Evolutionary conservation across 2,113 vertebrate genomes (phyloP).

Genomic region (Dissostichus mawsoni): DNA sequence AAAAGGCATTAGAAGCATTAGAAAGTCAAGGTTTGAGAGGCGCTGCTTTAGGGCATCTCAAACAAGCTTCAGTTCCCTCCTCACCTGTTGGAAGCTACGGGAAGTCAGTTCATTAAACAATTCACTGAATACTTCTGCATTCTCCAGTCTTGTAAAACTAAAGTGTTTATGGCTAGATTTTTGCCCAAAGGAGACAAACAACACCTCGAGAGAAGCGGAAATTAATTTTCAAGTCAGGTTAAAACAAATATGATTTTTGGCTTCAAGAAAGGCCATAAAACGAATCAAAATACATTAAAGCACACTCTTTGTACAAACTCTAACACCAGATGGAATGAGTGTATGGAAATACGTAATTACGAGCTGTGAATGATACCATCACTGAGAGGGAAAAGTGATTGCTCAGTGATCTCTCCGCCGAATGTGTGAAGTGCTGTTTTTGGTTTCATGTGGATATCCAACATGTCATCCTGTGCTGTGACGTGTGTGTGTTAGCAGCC

Average conservation of each 20-base stretch:
- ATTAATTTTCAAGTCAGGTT: slow-evolving; percentile 4
- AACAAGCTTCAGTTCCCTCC: neutral
- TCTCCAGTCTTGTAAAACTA: slow-evolving; percentile 28
- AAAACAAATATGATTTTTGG: slow-evolving; percentile 43
- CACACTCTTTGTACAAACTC: neutral
- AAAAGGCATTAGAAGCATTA: no score
- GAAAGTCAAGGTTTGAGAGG: no score
- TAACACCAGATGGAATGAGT: neutral
- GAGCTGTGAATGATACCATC: slow-evolving; percentile 18
- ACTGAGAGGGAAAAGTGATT: neutral
- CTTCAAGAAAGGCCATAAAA: neutral
- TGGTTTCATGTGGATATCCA: slow-evolving; percentile 74
- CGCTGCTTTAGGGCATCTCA: neutral
- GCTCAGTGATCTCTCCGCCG: slow-evolving; percentile 20
- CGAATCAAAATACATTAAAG: neutral
- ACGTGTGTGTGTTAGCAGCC: slow-evolving; percentile 57
- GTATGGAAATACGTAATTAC: neutral
- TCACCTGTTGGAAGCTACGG: slow-evolving; percentile 48
- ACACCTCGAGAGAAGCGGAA: slow-evolving; percentile 14
- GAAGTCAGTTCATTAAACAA: slow-evolving; percentile 30
- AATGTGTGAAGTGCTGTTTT: slow-evolving; percentile 61
- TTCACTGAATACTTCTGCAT: slow-evolving; percentile 18
- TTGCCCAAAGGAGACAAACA: slow-evolving; percentile 38
- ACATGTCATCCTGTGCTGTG: slow-evolving; percentile 68
- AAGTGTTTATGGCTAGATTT: slow-evolving; percentile 44